A percentile compares a stretch with the other conserved stretches of the same genome.
These are phyloP conservation scores for Shinisaurus crocodilurus DNA, from an alignment of 2,113 vertebrate genomes.

Conservation along the genomic window DNA sequence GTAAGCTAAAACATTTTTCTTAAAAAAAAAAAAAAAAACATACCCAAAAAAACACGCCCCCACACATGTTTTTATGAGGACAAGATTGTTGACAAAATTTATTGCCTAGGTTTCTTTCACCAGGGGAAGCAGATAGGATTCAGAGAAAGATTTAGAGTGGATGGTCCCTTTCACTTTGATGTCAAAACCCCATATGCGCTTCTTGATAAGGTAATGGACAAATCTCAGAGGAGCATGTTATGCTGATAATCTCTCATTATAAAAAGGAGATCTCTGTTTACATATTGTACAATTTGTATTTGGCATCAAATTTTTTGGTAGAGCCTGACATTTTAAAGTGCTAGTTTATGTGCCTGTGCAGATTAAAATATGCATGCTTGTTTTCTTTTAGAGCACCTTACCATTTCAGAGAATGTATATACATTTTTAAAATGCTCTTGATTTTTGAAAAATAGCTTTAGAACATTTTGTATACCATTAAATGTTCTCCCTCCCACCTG, in stretches of 20 bases:
- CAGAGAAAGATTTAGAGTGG: conserved; percentile 78
- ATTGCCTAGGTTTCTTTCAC: conserved; percentile 44
- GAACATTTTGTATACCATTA: neutral
- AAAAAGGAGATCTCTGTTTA: conserved; percentile 11
- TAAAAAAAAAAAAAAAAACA: neutral
- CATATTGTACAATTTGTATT: neutral
- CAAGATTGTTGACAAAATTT: conserved; percentile 16
- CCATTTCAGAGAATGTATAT: neutral
- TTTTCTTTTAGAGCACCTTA: neutral
- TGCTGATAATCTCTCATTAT: neutral
- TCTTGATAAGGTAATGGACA: conserved; percentile 77
- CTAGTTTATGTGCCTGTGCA: neutral
- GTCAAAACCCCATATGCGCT: conserved; percentile 72
- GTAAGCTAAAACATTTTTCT: conserved; percentile 51
- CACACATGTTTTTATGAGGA: conserved; percentile 30
- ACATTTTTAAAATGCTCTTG: neutral
- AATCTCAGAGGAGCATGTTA: neutral
- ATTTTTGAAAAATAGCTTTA: neutral
- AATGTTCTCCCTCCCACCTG: neutral
- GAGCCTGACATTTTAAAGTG: neutral
- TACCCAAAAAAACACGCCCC: neutral
- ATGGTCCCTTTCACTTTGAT: conserved; percentile 74
- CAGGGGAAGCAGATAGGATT: conserved; percentile 83
- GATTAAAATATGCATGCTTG: neutral
- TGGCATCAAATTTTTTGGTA: neutral